phyloP scores from a whole-genome alignment of 2,888 invertebrate genomes.

The Idaea dimidiata region DNA sequence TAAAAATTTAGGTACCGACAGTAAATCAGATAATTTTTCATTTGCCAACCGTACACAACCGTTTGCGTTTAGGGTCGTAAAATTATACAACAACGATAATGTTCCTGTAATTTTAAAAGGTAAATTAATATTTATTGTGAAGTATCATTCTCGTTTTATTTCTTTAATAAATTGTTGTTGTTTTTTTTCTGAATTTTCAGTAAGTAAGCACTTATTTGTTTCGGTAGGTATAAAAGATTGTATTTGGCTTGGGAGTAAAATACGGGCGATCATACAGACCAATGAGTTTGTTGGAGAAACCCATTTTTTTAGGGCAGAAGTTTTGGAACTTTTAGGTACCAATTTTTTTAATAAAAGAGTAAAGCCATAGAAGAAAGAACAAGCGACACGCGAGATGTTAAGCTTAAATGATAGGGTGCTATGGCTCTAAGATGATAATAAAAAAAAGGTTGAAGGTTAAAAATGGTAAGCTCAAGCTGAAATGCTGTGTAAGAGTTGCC shows the following conservation, averaged over 20 bases:
- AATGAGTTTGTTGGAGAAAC: background rate
- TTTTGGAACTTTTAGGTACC: background rate
- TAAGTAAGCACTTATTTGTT: background rate
- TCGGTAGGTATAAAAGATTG: background rate
- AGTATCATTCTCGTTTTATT: background rate
- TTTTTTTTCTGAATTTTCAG: background rate
- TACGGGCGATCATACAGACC: background rate
- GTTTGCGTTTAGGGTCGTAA: conserved; percentile 39
- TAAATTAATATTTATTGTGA: background rate
- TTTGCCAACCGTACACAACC: conserved; percentile 49
- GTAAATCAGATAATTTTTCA: conserved; percentile 62
- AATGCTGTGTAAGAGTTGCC: no score
- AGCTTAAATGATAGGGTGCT: no score
- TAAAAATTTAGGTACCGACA: conserved; percentile 32
- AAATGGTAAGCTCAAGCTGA: no score
- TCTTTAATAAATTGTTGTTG: conserved; percentile 1
- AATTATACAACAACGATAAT: conserved; percentile 32
- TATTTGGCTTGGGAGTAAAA: background rate
- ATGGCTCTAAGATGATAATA: no score
- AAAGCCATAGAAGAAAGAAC: no score
- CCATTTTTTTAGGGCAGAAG: background rate
- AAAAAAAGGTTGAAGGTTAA: no score
- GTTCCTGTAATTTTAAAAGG: conserved; percentile 5
- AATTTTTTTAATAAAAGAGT: no score
- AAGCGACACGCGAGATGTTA: no score